Evolutionary conservation across 2,888 invertebrate species (phyloP).

Genomic region (Lasioglossum lativentre): DNA sequence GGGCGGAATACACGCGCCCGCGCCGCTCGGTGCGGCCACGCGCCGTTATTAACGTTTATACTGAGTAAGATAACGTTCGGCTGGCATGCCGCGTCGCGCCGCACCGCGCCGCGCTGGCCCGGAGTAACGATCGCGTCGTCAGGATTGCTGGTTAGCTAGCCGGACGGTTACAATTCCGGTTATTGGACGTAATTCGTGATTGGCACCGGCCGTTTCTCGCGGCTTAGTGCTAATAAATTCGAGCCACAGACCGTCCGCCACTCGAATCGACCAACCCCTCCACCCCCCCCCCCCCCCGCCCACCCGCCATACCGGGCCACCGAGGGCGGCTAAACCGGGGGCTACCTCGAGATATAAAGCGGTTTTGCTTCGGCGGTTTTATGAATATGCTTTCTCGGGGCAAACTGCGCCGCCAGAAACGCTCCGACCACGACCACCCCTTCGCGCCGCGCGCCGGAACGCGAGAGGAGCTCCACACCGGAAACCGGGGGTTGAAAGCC

Average conservation of each 20-base stretch:
- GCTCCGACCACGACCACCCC: constrained; percentile 57
- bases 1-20: constrained; percentile 57
- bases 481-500: constrained; percentile 72
- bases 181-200: constrained; percentile 82
- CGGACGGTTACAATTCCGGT: constrained; percentile 78
- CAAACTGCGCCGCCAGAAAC: constrained; percentile 39
- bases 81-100: neutral
- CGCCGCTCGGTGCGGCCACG: constrained; percentile 50
- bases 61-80: constrained; percentile 67
- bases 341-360: constrained; percentile 79
- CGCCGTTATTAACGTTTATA: constrained; percentile 78
- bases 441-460: constrained; percentile 67
- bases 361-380: constrained; percentile 82
- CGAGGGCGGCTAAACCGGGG: constrained; percentile 53
- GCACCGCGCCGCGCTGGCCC: neutral
- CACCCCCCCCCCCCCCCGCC: constrained; percentile 11
- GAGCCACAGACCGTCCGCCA: constrained; percentile 63
- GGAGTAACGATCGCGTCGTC: constrained; percentile 64
- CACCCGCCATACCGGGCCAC: constrained; percentile 12
- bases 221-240: constrained; percentile 83
- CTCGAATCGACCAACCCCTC: constrained; percentile 35
- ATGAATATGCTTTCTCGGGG: constrained; percentile 82
- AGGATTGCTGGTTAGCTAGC: constrained; percentile 66
- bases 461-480: constrained; percentile 62
- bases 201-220: constrained; percentile 80